phyloP scores from a whole-genome alignment of 2,888 invertebrate genomes.

The Anthrax anthrax region DNA sequence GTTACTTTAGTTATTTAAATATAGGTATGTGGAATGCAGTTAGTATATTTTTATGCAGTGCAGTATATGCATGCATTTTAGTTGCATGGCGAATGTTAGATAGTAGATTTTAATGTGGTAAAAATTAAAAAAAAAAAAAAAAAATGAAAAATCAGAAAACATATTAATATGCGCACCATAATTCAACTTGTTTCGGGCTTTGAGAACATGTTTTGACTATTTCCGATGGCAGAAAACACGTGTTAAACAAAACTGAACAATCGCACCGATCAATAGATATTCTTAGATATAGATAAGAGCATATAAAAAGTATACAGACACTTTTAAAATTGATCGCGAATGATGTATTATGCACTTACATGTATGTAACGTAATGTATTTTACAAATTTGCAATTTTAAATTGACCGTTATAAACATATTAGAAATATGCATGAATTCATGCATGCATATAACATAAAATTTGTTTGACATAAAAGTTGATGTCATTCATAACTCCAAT shows the following conservation, averaged over 20 bases:
- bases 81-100: no score
- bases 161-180: slow-evolving; percentile 1
- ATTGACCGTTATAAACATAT: not conserved
- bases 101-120: no score
- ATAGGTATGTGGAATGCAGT: no score
- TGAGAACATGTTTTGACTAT: slow-evolving; percentile 8
- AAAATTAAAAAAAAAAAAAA: no score
- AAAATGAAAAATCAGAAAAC: no score
- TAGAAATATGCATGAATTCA: no score
- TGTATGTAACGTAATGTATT: not conserved
- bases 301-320: no score
- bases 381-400: not conserved
- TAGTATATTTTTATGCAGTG: no score
- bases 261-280: slow-evolving; percentile 2
- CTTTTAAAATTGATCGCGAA: no score
- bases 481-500: not conserved
- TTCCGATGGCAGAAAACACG: slow-evolving; percentile 7
- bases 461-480: not conserved
- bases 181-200: not conserved
- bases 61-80: no score
- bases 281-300: not conserved
- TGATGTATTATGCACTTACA: not conserved
- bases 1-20: no score
- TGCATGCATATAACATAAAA: not conserved
- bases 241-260: slow-evolving; percentile 7